Percentiles rank a stretch among this genome's conserved stretches.
These are phyloP conservation scores for Butorides virescens DNA, from an alignment of 2,113 vertebrate species.

Conservation along the genomic window DNA sequence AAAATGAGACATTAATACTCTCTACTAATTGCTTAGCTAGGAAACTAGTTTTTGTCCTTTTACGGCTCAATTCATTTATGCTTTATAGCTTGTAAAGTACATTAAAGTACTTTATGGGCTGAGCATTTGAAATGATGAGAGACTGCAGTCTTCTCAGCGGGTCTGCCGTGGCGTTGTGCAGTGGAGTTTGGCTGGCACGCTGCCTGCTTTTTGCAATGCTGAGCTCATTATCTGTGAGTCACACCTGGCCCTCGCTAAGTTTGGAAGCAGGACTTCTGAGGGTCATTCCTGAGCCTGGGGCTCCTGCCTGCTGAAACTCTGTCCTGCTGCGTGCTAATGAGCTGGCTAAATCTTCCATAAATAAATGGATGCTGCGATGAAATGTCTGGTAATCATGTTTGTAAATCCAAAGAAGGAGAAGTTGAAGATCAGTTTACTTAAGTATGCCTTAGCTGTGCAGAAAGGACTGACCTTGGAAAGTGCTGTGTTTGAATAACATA, in stretches of 20 bases:
- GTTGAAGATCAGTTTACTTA: background rate
- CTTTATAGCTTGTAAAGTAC: background rate
- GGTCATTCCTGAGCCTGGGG: background rate
- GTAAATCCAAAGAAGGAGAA: background rate
- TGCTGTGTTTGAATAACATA: background rate
- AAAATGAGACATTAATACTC: background rate
- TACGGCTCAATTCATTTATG: background rate
- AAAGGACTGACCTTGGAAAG: slow-evolving; percentile 29
- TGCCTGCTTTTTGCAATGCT: background rate
- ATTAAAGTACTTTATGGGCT: background rate
- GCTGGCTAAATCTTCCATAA: background rate
- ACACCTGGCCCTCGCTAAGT: background rate
- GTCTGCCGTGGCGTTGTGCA: background rate
- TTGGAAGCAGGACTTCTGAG: background rate
- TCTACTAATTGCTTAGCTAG: background rate
- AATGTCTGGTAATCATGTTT: background rate
- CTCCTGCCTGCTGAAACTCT: background rate
- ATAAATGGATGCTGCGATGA: background rate
- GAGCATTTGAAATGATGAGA: background rate
- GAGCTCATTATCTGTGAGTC: background rate
- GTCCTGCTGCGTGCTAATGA: background rate
- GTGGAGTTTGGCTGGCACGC: background rate
- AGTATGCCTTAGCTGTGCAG: background rate
- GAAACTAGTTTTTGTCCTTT: background rate
- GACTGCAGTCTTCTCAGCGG: background rate